Percentiles rank a stretch among this genome's conserved stretches.
These are phyloP conservation scores for Neodiprion pinetum DNA, from an alignment of 1,140 invertebrate species.

Conservation along the genomic window DNA sequence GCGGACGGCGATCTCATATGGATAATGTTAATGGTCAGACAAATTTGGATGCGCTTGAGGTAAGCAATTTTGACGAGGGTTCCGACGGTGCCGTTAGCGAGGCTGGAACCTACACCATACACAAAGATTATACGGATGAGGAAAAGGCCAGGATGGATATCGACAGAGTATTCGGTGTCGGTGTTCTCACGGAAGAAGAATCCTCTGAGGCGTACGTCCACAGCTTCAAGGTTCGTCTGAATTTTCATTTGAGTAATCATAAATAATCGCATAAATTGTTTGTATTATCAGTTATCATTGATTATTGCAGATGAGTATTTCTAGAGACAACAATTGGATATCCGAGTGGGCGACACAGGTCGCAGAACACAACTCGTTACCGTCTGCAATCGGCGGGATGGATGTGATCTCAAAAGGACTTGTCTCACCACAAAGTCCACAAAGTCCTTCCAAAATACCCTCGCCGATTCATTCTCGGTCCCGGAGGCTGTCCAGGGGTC, in stretches of 20 bases:
- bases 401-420: constrained; percentile 40
- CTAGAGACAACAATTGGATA: constrained; percentile 59
- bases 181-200: constrained; percentile 56
- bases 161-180: constrained; percentile 76
- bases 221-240: constrained; percentile 45
- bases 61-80: constrained; percentile 40
- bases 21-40: constrained; percentile 28
- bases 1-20: constrained; percentile 30
- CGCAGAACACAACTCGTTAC: constrained; percentile 55
- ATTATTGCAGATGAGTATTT: constrained; percentile 35
- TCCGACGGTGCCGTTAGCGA: constrained; percentile 75
- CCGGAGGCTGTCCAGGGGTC: constrained; percentile 41
- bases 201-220: constrained; percentile 57
- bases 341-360: constrained; percentile 66
- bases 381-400: constrained; percentile 38
- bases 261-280: not conserved
- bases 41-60: constrained; percentile 45
- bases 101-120: constrained; percentile 87
- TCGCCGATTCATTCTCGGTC: constrained; percentile 65
- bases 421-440: constrained; percentile 67
- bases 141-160: constrained; percentile 87
- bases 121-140: constrained; percentile 84
- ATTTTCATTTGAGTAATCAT: not conserved
- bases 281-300: constrained; percentile 13
- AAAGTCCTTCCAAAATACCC: constrained; percentile 70